Base-by-base conservation (phyloP, 2,888 invertebrate species). In the Ypsolopha sequella region DNA sequence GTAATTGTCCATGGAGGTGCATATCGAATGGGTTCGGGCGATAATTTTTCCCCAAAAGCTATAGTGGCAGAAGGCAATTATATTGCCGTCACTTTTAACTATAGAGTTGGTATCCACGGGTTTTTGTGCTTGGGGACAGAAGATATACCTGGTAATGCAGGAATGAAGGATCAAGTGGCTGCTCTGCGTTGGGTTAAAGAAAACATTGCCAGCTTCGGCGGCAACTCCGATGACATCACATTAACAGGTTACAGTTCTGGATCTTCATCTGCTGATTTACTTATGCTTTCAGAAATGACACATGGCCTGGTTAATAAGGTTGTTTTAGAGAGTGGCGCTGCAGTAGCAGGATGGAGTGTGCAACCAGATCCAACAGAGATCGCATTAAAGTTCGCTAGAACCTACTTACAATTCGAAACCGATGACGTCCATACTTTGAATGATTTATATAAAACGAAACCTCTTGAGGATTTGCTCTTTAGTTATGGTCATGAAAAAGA, bases 161-260 rank as follows among this genome's bases (percentile, higher is more conserved):
- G n/a, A n/a, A n/a, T n/a, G n/a, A n/a, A n/a, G n/a, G n/a, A n/a
- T n/a, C n/a, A n/a, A n/a, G n/a, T n/a, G n/a, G n/a, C n/a, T n/a
- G n/a, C n/a, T n/a, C n/a, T n/a, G n/a, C n/a, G n/a, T n/a, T n/a
- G n/a, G n/a, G n/a, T n/a, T n/a, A n/a, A n/a, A n/a, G n/a, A n/a
- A n/a, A n/a, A n/a, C n/a, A n/a, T n/a, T n/a, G n/a, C n/a, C n/a
- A n/a, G n/a, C n/a, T n/a, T n/a, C n/a, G n/a, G n/a, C n/a, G n/a
- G n/a, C n/a, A n/a, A n/a, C n/a, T n/a, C n/a, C n/a, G n/a, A n/a
- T n/a, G n/a, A n/a, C n/a, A n/a, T n/a, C 1, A 77, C 76, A 0
- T 52, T 80, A 38, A 53, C 52, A 1, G 80, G 75, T 0, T 70
- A 56, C 41, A 78, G 78, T 51, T 73, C 80, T 6, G 80, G 81